These are phyloP conservation scores for Melanostoma scalare DNA, from an alignment of 2,888 invertebrate genomes.

Conservation along the genomic window DNA sequence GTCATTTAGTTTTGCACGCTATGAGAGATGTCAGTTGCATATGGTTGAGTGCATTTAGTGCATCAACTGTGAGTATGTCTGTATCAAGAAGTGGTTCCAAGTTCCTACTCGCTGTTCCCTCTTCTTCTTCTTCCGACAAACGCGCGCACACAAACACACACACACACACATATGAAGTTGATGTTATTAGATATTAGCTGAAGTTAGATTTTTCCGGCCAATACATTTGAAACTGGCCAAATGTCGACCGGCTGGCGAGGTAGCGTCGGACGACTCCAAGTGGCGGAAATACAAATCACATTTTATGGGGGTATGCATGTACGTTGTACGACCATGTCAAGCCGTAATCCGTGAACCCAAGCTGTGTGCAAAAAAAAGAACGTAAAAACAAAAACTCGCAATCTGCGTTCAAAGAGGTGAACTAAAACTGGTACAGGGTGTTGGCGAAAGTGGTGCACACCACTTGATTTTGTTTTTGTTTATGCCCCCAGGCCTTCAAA, in stretches of 20 bases:
- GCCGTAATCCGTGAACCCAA: constrained; percentile 7
- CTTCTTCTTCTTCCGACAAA: constrained; percentile 50
- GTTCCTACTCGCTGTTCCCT: neutral
- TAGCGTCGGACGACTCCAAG: constrained; percentile 54
- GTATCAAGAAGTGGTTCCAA: neutral
- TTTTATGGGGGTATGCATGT: constrained; percentile 52
- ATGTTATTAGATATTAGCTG: constrained; percentile 29
- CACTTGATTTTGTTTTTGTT: constrained; percentile 24
- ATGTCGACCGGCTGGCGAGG: constrained; percentile 60
- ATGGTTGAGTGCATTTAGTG: constrained; percentile 67
- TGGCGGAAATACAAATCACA: constrained; percentile 71
- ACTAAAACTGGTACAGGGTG: constrained; percentile 60
- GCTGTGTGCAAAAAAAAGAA: constrained; percentile 7
- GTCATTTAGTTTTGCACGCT: constrained; percentile 64
- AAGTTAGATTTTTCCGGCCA: constrained; percentile 46
- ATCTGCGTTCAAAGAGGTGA: constrained; percentile 15
- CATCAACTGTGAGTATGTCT: constrained; percentile 51
- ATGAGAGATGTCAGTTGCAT: constrained; percentile 64
- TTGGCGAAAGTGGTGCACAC: constrained; percentile 60
- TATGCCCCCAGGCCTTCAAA: constrained; percentile 13
- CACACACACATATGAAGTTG: constrained; percentile 11
- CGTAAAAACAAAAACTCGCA: neutral
- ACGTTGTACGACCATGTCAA: constrained; percentile 24
- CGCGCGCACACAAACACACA: constrained; percentile 24
- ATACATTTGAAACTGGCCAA: constrained; percentile 50